Conservation (phyloP, 2,888 invertebrate genomes). For the Andrena flavipes region DNA sequence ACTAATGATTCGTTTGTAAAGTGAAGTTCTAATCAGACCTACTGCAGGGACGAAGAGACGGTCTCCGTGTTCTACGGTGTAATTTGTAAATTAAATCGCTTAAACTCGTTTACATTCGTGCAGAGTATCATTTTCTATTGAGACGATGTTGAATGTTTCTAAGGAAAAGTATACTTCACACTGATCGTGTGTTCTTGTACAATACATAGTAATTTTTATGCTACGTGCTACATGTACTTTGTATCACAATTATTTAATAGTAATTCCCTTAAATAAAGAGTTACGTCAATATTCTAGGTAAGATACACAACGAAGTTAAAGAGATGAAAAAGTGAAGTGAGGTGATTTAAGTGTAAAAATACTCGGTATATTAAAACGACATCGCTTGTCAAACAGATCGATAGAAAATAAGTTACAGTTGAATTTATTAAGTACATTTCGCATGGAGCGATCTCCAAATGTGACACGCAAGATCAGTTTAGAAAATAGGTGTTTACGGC, state of each 20-base stretch:
- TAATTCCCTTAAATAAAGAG: slow-evolving; percentile 60
- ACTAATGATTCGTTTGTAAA: slow-evolving; percentile 47
- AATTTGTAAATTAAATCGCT: slow-evolving; percentile 40
- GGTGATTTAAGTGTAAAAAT: slow-evolving; percentile 68
- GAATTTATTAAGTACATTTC: slow-evolving; percentile 60
- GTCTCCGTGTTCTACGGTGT: slow-evolving; percentile 12
- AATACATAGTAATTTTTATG: slow-evolving; percentile 32
- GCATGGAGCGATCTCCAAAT: slow-evolving; percentile 28
- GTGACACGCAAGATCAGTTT: slow-evolving; percentile 54
- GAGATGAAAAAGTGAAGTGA: slow-evolving; percentile 53
- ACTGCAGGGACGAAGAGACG: slow-evolving; percentile 19
- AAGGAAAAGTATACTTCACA: slow-evolving; percentile 57
- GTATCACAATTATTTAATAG: slow-evolving; percentile 75
- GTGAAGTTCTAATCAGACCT: slow-evolving; percentile 36
- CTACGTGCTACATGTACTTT: slow-evolving; percentile 53
- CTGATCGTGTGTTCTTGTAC: slow-evolving; percentile 47
- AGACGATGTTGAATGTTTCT: slow-evolving; percentile 51
- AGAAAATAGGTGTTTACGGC: slow-evolving; percentile 63
- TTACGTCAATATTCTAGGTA: slow-evolving; percentile 76
- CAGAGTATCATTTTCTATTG: slow-evolving; percentile 47
- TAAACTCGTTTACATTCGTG: slow-evolving; percentile 38
- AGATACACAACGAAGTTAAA: slow-evolving; percentile 66
- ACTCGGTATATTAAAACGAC: slow-evolving; percentile 58
- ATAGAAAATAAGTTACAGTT: slow-evolving; percentile 56
- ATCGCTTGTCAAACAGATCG: slow-evolving; percentile 46